Base-by-base conservation (phyloP, 2,113 vertebrate genomes). In the Neotoma lepida region DNA sequence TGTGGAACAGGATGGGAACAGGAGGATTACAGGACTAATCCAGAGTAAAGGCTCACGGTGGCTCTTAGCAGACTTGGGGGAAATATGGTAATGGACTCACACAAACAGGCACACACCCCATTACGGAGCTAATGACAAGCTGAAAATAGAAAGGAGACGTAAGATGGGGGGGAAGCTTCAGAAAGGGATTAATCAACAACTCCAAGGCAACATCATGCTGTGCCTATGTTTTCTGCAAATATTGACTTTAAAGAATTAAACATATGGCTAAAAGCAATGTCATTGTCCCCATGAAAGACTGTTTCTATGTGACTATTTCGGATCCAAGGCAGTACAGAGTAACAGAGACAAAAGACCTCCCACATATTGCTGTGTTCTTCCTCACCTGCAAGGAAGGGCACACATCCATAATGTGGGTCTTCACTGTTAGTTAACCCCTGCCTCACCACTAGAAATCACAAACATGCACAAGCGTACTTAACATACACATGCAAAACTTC, bases 191-290 rank as follows among this genome's bases (percentile, higher is more conserved):
- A 86, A 95, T 97, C 94, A 97, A 89, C 76, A 94, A 88, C 93
- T 96, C 71, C 61, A 88, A 95, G 96, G 95, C 97, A 96, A 64
- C 26, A 58, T 44, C 95, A 85, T 95, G 94, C 96, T 95, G 94
- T 95, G 96, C 95, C 89, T 93, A 93, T 51, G 70, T 90, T 82
- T 95, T 93, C 61, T 95, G n/a, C 85, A 96, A 96, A 97, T 96
- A 94, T 85, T 96, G 91, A 96, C 91, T 96, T 94, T 94, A 66
- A 96, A 96, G 73, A 91, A 96, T 96, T 96, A 96, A 97, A 93
- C 73, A 94, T 78, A n/a, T 82, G 80, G 61, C 66, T 91, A 91
- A 89, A 76, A 71, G 85, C 15, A 35, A 86, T 92, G 49, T 73
- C 81, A 84, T 44, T 95, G 78, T 96, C 77, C 10, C 15, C 61